Evolutionary conservation across 2,888 invertebrate genomes (phyloP), one percentile per base, ranked within the genome.

Genomic region (Holacanthella duospinosa): DNA sequence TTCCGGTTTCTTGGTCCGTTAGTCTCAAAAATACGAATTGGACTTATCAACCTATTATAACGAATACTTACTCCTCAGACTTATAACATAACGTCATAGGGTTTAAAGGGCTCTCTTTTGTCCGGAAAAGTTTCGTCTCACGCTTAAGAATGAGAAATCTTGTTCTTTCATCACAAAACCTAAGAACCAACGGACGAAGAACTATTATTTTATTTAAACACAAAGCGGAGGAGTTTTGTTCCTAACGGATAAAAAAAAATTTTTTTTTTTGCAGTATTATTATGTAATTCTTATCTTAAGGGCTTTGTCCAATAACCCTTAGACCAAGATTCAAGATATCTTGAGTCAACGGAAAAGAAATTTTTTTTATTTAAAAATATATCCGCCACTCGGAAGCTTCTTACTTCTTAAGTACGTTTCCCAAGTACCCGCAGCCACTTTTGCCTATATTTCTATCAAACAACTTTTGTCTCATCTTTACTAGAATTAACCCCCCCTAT

Each of bases 1-100:
- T 48, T 48, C 48, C 48, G 48, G 48, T 48, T 48, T 48, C 48
- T 48, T 48, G 16, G 48, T 48, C 48, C 48, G 48, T 48, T 48
- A 21, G 48, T 48, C n/a, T 48, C 19, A 48, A 36, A 16, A 36
- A 36, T 12, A 36, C 6, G 36, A 36, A 36, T 12, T 36, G 16
- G 16, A 36, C 6, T 36, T 36, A 6, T 16, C 36, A 36, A 48
- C 48, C 48, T 48, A 16, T 48, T 9, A 21, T 16, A 48, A 21
- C 4, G 48, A 9, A 48, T 16, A 48, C n/a, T n/a, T n/a, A n/a
- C n/a, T n/a, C n/a, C n/a, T n/a, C n/a, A n/a, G n/a, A n/a, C n/a
- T n/a, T n/a, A n/a, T n/a, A n/a, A n/a, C n/a, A n/a, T n/a, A n/a
- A n/a, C n/a, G n/a, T n/a, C n/a, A n/a, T n/a, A n/a, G n/a, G n/a